A percentile compares a stretch with the other conserved stretches of the same genome.
Evolutionary conservation across 2,888 invertebrate species (phyloP).

Genomic region (Pelosia muscerda): DNA sequence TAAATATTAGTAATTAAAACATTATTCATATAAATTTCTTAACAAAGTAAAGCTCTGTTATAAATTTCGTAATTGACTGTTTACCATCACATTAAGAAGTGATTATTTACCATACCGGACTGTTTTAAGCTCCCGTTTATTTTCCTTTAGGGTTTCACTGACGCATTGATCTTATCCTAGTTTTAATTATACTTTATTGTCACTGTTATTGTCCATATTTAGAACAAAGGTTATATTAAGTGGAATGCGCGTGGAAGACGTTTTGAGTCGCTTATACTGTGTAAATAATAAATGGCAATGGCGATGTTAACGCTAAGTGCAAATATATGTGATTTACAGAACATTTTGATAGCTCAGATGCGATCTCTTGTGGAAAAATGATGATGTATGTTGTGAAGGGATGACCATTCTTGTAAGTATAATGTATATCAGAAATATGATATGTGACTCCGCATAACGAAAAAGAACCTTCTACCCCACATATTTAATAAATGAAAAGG

Average conservation of each 20-base stretch:
- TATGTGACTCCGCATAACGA: too few species aligned
- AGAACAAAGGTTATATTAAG: constrained; percentile 8
- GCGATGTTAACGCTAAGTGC: not conserved
- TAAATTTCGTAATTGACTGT: constrained; percentile 35
- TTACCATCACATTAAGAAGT: constrained; percentile 35
- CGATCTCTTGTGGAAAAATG: too few species aligned
- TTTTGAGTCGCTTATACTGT: not conserved
- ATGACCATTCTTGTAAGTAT: not conserved
- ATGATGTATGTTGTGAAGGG: not conserved
- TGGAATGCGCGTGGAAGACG: not conserved
- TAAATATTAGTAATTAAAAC: too few species aligned
- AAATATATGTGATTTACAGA: not conserved
- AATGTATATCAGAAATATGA: too few species aligned
- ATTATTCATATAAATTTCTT: not conserved
- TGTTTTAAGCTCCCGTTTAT: constrained; percentile 32
- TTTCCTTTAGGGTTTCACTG: constrained; percentile 27
- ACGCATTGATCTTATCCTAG: constrained; percentile 30
- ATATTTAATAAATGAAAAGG: too few species aligned
- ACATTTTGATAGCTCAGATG: too few species aligned
- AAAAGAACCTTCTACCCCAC: too few species aligned
- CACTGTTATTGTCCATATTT: not conserved
- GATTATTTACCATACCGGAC: constrained; percentile 43
- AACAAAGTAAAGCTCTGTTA: not conserved
- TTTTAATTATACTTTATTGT: constrained; percentile 26
- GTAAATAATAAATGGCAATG: not conserved